A percentile compares a stretch with the other conserved stretches of the same genome.
Conservation (phyloP, 1,140 invertebrate genomes). For the Bicyclus anynana region DNA sequence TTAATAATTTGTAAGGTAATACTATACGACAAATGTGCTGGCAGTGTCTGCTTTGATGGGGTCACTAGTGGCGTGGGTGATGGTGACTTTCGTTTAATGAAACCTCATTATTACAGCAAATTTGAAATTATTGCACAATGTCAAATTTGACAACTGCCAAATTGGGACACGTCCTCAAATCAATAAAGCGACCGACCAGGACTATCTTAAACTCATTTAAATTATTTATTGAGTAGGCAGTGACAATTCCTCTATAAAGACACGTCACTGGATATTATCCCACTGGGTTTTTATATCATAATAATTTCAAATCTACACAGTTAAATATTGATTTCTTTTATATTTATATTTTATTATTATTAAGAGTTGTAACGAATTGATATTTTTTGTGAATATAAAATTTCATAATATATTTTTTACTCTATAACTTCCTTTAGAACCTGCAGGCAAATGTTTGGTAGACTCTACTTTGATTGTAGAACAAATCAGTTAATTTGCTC, state of each 20-base stretch:
- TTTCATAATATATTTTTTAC: slow-evolving; percentile 13
- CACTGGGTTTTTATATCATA: background rate
- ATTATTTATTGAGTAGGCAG: no score
- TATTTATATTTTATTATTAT: background rate
- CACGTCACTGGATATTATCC: background rate
- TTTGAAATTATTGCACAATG: no score
- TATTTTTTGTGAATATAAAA: slow-evolving; percentile 9
- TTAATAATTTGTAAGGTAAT: slow-evolving; percentile 47
- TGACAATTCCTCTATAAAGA: background rate
- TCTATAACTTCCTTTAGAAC: slow-evolving; percentile 10
- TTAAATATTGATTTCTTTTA: slow-evolving; percentile 4
- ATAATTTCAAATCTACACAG: slow-evolving; percentile 4
- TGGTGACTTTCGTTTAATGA: no score
- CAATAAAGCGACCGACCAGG: no score
- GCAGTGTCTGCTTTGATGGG: slow-evolving; percentile 26
- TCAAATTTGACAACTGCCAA: no score
- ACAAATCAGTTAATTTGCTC: background rate
- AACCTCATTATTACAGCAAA: no score
- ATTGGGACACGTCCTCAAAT: no score
- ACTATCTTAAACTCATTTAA: no score
- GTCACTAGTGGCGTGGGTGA: background rate
- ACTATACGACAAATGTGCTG: slow-evolving; percentile 39
- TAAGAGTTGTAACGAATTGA: background rate
- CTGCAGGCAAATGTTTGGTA: slow-evolving; percentile 14
- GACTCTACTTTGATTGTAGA: background rate